Conservation (phyloP, 2,797 vertebrate species). For the Pseudochirops cupreus region DNA sequence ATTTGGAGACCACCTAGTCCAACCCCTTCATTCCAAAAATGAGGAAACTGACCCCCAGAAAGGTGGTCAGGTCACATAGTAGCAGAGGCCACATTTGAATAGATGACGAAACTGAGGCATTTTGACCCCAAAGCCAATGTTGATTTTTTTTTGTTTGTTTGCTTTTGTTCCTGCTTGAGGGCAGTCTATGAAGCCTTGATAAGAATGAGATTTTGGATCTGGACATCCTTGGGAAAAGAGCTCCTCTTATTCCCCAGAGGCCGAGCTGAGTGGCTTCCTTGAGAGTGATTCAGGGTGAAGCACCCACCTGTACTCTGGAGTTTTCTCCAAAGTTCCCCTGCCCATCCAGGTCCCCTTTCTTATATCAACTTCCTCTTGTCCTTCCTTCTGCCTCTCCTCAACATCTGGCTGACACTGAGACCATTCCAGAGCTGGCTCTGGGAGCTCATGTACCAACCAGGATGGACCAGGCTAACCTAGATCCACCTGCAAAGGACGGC, state of each 20-base stretch:
- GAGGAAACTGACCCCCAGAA: background rate
- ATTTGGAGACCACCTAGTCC: background rate
- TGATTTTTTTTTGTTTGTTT: background rate
- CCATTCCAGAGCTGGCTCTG: background rate
- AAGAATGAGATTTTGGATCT: background rate
- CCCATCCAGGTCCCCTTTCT: background rate
- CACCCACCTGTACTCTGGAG: background rate
- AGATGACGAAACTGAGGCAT: background rate
- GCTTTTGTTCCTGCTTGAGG: background rate
- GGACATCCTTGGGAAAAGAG: background rate
- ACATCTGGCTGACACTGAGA: background rate
- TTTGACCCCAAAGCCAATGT: background rate
- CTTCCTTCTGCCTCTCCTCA: background rate
- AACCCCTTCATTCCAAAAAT: too few relatives aligned
- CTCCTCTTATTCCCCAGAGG: background rate
- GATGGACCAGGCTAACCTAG: conserved; percentile 6
- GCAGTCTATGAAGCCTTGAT: background rate
- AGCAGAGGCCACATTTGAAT: background rate
- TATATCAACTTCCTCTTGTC: conserved; percentile 14
- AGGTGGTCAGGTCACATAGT: background rate
- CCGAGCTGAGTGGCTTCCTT: background rate
- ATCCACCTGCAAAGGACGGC: background rate
- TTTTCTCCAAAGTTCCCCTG: background rate
- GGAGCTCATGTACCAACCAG: conserved; percentile 5
- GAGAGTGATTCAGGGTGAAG: background rate